Evolutionary conservation across 1,140 invertebrate species (phyloP).

Genomic region (Drosophila lowei): DNA sequence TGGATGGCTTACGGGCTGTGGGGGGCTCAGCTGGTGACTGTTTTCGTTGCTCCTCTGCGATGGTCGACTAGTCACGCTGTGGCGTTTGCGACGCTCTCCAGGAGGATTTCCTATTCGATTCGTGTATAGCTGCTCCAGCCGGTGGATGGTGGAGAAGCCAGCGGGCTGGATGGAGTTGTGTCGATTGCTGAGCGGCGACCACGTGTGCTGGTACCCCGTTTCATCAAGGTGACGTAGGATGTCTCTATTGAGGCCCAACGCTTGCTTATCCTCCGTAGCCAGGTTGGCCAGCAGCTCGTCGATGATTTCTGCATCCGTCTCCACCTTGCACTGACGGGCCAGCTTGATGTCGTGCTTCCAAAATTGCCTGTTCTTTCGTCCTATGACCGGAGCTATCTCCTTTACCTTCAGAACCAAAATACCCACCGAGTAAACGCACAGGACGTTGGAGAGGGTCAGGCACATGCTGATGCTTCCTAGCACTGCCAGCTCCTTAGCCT

Average conservation of each 20-base stretch:
- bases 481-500: constrained; percentile 85
- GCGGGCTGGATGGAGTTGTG: constrained; percentile 48
- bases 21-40: constrained; percentile 13
- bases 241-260: constrained; percentile 51
- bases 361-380: constrained; percentile 84
- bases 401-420: constrained; percentile 90
- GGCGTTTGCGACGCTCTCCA: constrained; percentile 20
- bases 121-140: constrained; percentile 67
- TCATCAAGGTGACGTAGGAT: constrained; percentile 65
- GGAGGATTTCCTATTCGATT: constrained; percentile 24
- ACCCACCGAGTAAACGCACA: constrained; percentile 88
- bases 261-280: constrained; percentile 56
- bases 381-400: constrained; percentile 88
- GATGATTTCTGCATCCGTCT: constrained; percentile 63
- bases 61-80: constrained; percentile 36
- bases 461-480: constrained; percentile 87
- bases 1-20: constrained; percentile 25
- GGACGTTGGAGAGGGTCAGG: constrained; percentile 89
- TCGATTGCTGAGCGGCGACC: constrained; percentile 67
- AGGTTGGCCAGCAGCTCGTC: constrained; percentile 72
- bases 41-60: constrained; percentile 41
- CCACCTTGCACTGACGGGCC: constrained; percentile 80
- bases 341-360: constrained; percentile 88
- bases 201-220: constrained; percentile 68
- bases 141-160: constrained; percentile 62